Evolutionary conservation across 2,113 vertebrate species (phyloP).

Genomic region (Panthera uncia): DNA sequence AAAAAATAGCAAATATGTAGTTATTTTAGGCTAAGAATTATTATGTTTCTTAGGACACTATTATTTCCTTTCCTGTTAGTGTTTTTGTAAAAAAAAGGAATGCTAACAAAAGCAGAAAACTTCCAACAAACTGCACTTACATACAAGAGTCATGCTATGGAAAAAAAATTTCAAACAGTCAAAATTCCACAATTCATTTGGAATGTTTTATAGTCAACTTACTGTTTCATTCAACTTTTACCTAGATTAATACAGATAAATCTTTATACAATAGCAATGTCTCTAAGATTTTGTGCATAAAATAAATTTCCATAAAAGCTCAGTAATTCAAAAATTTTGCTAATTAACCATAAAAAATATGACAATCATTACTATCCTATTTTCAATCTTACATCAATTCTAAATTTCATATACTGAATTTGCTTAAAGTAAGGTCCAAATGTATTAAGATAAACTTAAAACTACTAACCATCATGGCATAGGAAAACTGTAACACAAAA

Average conservation of each 20-base stretch:
- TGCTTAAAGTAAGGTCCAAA: background rate
- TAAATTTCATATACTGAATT: conserved; percentile 18
- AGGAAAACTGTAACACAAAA: background rate
- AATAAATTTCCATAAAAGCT: conserved; percentile 43
- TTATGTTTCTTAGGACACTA: background rate
- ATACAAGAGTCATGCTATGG: background rate
- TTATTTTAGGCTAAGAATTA: background rate
- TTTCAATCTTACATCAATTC: background rate
- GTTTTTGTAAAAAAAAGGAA: background rate
- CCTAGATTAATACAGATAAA: background rate
- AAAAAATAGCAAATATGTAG: background rate
- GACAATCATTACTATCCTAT: background rate
- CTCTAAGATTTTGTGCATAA: background rate
- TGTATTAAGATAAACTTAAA: conserved; percentile 19
- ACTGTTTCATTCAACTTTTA: conserved; percentile 18
- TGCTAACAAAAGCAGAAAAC: conserved; percentile 27
- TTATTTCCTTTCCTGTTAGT: background rate
- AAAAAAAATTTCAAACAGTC: background rate
- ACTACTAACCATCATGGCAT: background rate
- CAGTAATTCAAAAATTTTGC: background rate
- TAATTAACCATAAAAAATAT: background rate
- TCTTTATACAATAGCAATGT: background rate
- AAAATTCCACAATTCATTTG: background rate
- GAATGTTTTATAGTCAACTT: background rate
- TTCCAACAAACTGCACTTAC: background rate